Evolutionary conservation across 2,888 invertebrate species (phyloP).

Genomic region (Calliopum simillimum): DNA sequence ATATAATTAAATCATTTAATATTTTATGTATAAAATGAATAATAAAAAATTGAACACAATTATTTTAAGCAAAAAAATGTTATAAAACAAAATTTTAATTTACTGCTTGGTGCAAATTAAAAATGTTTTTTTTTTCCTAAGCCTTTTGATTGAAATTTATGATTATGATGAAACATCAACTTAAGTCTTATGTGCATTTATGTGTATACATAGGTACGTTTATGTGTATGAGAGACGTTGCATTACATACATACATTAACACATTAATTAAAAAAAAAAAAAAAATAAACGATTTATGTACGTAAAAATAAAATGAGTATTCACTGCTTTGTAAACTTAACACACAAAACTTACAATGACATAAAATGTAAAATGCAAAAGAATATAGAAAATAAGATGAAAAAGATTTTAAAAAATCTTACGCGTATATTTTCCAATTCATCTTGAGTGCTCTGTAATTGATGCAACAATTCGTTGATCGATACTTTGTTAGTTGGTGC

Average conservation of each 20-base stretch:
- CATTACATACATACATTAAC: constrained; percentile 13
- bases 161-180: constrained; percentile 5
- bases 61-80: background rate
- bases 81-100: constrained; percentile 25
- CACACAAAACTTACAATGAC: constrained; percentile 42
- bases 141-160: constrained; percentile 13
- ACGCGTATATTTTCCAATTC: constrained; percentile 91
- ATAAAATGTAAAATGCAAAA: constrained; percentile 66
- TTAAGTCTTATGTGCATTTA: background rate
- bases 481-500: constrained; percentile 78
- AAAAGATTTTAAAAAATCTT: constrained; percentile 68
- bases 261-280: background rate
- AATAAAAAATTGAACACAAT: background rate
- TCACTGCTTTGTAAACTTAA: constrained; percentile 18
- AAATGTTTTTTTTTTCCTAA: constrained; percentile 30
- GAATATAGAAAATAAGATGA: constrained; percentile 64
- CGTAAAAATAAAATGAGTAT: constrained; percentile 37
- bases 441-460: constrained; percentile 85
- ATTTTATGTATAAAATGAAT: constrained; percentile 17
- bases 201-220: constrained; percentile 17
- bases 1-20: constrained; percentile 22
- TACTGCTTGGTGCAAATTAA: constrained; percentile 41
- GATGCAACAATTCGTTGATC: constrained; percentile 83
- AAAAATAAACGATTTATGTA: constrained; percentile 30
- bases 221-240: constrained; percentile 25